These are phyloP conservation scores for Centropus unirufus DNA, from an alignment of 2,113 vertebrate species.

Conservation along the genomic window DNA sequence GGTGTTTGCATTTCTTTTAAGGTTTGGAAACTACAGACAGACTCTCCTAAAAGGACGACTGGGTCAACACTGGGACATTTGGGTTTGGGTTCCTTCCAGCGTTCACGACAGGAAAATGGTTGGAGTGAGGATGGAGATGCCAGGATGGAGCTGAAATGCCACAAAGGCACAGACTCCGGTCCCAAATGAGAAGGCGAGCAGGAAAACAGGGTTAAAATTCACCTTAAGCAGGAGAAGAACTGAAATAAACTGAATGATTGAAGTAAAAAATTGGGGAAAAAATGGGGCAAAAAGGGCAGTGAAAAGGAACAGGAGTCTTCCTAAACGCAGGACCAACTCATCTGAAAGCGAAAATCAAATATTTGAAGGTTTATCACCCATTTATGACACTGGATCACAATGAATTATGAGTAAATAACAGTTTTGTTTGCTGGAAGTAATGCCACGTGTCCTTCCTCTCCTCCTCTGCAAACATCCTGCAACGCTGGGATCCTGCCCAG, in stretches of 20 bases:
- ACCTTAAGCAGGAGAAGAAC: not conserved
- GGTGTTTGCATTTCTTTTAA: no score
- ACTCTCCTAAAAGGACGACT: not conserved
- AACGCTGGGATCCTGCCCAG: not conserved
- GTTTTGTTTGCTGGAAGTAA: not conserved
- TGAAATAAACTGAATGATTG: not conserved
- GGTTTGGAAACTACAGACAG: no score
- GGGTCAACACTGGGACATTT: not conserved
- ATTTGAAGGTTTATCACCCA: not conserved
- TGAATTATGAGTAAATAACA: not conserved
- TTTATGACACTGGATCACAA: not conserved
- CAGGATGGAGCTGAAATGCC: not conserved
- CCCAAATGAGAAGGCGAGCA: not conserved
- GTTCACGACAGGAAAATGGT: not conserved
- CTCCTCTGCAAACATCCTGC: not conserved
- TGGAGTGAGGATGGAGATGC: not conserved
- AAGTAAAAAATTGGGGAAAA: not conserved
- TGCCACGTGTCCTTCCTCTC: not conserved
- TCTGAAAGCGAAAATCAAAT: not conserved
- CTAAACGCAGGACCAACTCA: fast-evolving
- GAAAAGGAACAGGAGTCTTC: not conserved
- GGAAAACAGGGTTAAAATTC: not conserved
- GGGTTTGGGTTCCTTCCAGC: not conserved
- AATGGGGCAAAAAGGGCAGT: not conserved
- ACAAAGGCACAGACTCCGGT: not conserved